Evolutionary conservation across 2,888 invertebrate genomes (phyloP), one percentile per base, ranked within the genome.

Genomic region (Merodon equestris): DNA sequence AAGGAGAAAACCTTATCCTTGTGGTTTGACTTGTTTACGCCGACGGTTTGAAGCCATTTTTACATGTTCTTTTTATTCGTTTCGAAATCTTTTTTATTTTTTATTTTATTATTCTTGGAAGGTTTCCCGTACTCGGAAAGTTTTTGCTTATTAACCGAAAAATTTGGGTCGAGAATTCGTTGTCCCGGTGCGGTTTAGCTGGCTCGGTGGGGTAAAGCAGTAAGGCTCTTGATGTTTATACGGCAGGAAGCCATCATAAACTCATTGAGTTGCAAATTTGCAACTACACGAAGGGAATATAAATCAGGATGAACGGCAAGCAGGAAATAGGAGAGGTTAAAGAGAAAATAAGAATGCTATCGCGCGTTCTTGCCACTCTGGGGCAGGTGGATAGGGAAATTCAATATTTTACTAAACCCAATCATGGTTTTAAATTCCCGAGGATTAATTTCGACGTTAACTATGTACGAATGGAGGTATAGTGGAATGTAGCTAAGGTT

Each of bases 251-350:
- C 76, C 72, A 67, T 72, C 66, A 67, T 77, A 72, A 77, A 72
- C 71, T 72, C 72, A 72, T 67, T 61, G 66, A 77, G 72, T 77
- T 77, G 72, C 71, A 67, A 77, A 77, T 77, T 66, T 67, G 27
- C 7, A 40, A 61, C 56, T 45, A 66, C 72, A 60, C 34, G 45
- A 51, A 61, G 38, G 18, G 72, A 72, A 77, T 72, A 27, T 76
- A 71, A 77, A 77, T 67, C 76, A 77, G 72, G 56, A 67, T 60
- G 47, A 14, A 27, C 7, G 27, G 27, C 7, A 61, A 3, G n/a
- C 40, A 17, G 36, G 14, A 38, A 10, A 15, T 38, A 66, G 58
- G 57, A 60, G 61, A 56, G 66, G 67, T 60, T 61, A 54, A 53
- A n/a, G n/a, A n/a, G n/a, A n/a, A n/a, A n/a, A n/a, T n/a, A n/a